A percentile compares a stretch with the other conserved stretches of the same genome.
These are phyloP conservation scores for Caenorhabditis sp. DNA, from an alignment of 2,888 invertebrate genomes.

Conservation along the genomic window DNA sequence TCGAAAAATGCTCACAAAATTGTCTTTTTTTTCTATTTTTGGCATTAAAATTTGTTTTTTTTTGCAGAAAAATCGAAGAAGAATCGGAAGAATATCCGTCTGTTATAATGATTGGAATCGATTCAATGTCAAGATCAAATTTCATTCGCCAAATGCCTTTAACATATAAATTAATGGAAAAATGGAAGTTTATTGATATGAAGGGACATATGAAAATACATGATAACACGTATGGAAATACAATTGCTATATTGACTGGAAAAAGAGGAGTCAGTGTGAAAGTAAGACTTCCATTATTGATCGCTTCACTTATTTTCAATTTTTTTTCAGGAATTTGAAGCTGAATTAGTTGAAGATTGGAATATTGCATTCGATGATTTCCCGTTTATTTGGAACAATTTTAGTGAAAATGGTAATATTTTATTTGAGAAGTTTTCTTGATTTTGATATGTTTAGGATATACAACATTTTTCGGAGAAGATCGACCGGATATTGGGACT, in stretches of 20 bases:
- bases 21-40: too few relatives aligned
- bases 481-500: slow-evolving; percentile 71
- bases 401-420: slow-evolving; percentile 35
- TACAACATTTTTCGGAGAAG: slow-evolving; percentile 72
- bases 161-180: slow-evolving; percentile 43
- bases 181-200: slow-evolving; percentile 58
- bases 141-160: slow-evolving; percentile 68
- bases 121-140: slow-evolving; percentile 72
- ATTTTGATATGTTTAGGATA: slow-evolving; percentile 65
- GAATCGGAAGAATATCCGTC: slow-evolving; percentile 42
- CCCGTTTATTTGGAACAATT: slow-evolving; percentile 54
- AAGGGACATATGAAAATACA: slow-evolving; percentile 71
- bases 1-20: too few relatives aligned
- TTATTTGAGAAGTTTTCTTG: too few relatives aligned
- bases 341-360: slow-evolving; percentile 57
- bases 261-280: slow-evolving; percentile 39
- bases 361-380: slow-evolving; percentile 55
- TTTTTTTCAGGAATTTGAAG: slow-evolving; percentile 43
- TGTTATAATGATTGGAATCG: slow-evolving; percentile 72
- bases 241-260: slow-evolving; percentile 70
- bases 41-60: too few relatives aligned
- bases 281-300: background rate
- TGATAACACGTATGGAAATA: slow-evolving; percentile 72
- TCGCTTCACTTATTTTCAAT: too few relatives aligned
- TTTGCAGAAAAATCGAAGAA: slow-evolving; percentile 17